A percentile compares a stretch with the other conserved stretches of the same genome.
Evolutionary conservation across 2,888 invertebrate species (phyloP).

Genomic region (Callosobruchus maculatus): DNA sequence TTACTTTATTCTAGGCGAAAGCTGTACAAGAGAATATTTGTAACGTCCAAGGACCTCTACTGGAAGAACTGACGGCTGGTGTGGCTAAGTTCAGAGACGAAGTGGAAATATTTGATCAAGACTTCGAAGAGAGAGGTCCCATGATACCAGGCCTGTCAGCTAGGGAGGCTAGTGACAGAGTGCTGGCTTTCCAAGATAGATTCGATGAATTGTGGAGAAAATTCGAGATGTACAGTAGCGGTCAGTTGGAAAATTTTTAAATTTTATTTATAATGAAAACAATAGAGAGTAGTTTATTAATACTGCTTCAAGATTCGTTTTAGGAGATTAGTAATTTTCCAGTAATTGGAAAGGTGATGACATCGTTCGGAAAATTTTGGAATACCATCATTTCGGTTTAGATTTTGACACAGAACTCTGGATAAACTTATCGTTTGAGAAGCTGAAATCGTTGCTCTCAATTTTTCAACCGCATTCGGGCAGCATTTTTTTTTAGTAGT

Average conservation of each 20-base stretch:
- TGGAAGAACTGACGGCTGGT: conserved; percentile 68
- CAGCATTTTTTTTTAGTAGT: too few species aligned
- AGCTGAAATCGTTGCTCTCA: too few species aligned
- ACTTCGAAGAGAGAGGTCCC: conserved; percentile 76
- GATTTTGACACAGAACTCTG: too few species aligned
- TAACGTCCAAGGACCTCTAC: conserved; percentile 72
- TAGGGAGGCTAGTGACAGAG: conserved; percentile 80
- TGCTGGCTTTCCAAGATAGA: conserved; percentile 70
- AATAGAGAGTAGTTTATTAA: too few species aligned
- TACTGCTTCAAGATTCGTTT: too few species aligned
- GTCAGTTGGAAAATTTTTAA: conserved; percentile 1
- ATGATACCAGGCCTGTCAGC: conserved; percentile 81
- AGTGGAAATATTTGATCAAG: conserved; percentile 65
- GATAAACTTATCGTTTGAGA: too few species aligned
- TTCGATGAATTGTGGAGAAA: conserved; percentile 82
- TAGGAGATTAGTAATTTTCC: too few species aligned
- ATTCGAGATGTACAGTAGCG: conserved; percentile 75
- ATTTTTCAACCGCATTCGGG: too few species aligned
- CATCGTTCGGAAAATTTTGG: too few species aligned
- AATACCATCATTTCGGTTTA: too few species aligned
- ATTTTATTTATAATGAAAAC: too few species aligned
- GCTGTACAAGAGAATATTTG: conserved; percentile 68
- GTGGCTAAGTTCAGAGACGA: conserved; percentile 63
- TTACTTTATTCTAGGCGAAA: conserved; percentile 52
- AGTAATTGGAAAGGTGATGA: too few species aligned